phyloP scores from a whole-genome alignment of 2,888 invertebrate genomes.

The Nebria brevicollis region DNA sequence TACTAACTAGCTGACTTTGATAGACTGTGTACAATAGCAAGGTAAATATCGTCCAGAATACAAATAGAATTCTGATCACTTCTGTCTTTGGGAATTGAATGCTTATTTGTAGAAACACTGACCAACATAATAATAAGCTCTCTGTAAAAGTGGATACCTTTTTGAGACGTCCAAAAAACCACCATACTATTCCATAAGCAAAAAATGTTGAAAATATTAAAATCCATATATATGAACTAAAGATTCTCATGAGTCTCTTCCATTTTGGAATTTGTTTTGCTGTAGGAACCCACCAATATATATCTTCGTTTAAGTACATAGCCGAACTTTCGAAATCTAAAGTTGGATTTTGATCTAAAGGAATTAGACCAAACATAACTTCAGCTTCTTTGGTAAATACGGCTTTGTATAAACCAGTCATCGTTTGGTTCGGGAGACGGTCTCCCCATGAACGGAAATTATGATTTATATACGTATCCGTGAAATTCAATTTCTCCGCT shows the following conservation, averaged over 20 bases:
- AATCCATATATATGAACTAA: constrained; percentile 23
- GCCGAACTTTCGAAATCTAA: constrained; percentile 26
- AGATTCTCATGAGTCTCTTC: constrained; percentile 25
- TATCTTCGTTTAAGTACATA: constrained; percentile 21
- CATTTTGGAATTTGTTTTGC: constrained; percentile 22
- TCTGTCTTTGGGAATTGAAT: constrained; percentile 12
- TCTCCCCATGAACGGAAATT: constrained; percentile 61
- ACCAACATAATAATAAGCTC: constrained; percentile 7
- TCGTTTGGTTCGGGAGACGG: constrained; percentile 60
- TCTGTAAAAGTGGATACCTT: constrained; percentile 3
- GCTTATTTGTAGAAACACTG: constrained; percentile 14
- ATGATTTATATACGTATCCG: constrained; percentile 46
- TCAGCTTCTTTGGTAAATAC: constrained; percentile 62
- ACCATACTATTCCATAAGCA: constrained; percentile 23
- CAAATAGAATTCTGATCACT: constrained; percentile 13
- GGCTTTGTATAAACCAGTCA: constrained; percentile 65
- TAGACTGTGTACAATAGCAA: constrained; percentile 29
- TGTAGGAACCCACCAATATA: constrained; percentile 30
- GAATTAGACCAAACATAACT: constrained; percentile 68
- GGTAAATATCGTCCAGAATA: constrained; percentile 21
- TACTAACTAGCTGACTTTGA: constrained; percentile 38
- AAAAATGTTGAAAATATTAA: constrained; percentile 9
- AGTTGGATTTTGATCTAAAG: neutral
- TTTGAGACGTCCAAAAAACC: constrained; percentile 14
- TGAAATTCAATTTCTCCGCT: constrained; percentile 48